These are phyloP conservation scores for Zaprionus nigranus DNA, from an alignment of 1,140 invertebrate genomes.

Conservation along the genomic window DNA sequence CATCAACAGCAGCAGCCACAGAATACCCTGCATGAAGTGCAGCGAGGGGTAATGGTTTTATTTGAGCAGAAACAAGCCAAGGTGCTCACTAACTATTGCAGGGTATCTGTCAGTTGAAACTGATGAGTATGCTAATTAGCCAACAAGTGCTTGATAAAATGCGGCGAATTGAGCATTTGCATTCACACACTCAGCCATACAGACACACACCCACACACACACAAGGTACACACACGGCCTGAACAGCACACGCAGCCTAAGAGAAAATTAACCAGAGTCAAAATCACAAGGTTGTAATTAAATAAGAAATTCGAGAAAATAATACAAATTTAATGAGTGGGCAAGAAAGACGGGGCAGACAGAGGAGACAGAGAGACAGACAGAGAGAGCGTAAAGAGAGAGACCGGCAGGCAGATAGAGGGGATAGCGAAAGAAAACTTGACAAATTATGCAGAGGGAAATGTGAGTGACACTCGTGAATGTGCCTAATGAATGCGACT, in stretches of 20 bases:
- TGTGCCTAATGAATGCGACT: constrained; percentile 31
- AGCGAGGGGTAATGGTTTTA: not conserved
- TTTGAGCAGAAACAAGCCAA: too few relatives aligned
- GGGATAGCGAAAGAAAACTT: not conserved
- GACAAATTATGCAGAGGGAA: not conserved
- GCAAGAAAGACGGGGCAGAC: not conserved
- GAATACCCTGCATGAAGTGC: not conserved
- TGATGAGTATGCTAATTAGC: not conserved
- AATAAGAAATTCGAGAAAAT: constrained; percentile 22
- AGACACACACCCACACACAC: not conserved
- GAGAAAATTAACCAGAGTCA: too few relatives aligned
- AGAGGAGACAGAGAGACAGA: not conserved
- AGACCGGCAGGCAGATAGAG: not conserved
- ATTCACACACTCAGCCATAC: not conserved
- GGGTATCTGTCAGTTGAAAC: not conserved
- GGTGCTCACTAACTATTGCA: not conserved
- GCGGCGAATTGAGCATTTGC: constrained; percentile 15
- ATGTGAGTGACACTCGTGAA: constrained; percentile 9
- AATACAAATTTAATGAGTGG: constrained; percentile 49
- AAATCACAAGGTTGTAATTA: constrained; percentile 17
- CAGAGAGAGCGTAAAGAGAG: too few relatives aligned
- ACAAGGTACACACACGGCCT: not conserved
- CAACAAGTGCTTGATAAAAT: constrained; percentile 37
- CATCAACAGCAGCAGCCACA: not conserved
- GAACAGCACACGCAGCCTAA: not conserved